Percentiles rank a stretch among this genome's conserved stretches.
phyloP scores from a whole-genome alignment of 1,140 invertebrate genomes.

The Homalodisca vitripennis region DNA sequence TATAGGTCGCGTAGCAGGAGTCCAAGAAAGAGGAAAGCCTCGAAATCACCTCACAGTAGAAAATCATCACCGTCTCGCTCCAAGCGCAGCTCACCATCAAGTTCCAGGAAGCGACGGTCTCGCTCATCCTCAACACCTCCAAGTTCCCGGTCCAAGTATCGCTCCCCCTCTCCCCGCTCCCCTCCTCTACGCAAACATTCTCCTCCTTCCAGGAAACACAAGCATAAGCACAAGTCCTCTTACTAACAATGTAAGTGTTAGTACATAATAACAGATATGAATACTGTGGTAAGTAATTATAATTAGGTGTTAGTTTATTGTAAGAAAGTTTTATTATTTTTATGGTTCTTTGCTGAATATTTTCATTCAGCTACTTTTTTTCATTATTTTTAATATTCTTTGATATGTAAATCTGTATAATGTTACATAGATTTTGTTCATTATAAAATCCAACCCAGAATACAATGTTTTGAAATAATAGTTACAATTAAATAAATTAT shows the following conservation, averaged over 20 bases:
- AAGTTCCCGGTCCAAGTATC: slow-evolving; percentile 23
- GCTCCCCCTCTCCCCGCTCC: slow-evolving; percentile 18
- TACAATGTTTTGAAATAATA: too few species aligned
- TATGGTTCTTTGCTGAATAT: background rate
- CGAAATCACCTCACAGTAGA: slow-evolving; percentile 25
- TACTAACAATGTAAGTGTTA: background rate
- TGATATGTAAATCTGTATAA: too few species aligned
- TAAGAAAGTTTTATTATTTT: background rate
- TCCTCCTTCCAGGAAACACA: slow-evolving; percentile 51
- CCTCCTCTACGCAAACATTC: slow-evolving; percentile 37
- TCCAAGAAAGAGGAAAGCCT: slow-evolving; percentile 27
- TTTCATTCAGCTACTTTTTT: background rate
- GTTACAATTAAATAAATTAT: too few species aligned
- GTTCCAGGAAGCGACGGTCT: slow-evolving; percentile 23
- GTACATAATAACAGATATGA: too few species aligned
- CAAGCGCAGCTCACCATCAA: background rate
- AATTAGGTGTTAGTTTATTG: background rate
- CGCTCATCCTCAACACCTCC: slow-evolving; percentile 33
- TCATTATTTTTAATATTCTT: too few species aligned
- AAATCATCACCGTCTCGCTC: slow-evolving; percentile 11
- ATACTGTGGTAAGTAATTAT: background rate
- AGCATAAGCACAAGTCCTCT: slow-evolving; percentile 56
- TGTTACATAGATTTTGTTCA: too few species aligned
- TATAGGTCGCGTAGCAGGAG: slow-evolving; percentile 37
- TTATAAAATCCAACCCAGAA: too few species aligned